phyloP scores from a whole-genome alignment of 2,797 vertebrate species.

The Aulostomus chinensis region DNA sequence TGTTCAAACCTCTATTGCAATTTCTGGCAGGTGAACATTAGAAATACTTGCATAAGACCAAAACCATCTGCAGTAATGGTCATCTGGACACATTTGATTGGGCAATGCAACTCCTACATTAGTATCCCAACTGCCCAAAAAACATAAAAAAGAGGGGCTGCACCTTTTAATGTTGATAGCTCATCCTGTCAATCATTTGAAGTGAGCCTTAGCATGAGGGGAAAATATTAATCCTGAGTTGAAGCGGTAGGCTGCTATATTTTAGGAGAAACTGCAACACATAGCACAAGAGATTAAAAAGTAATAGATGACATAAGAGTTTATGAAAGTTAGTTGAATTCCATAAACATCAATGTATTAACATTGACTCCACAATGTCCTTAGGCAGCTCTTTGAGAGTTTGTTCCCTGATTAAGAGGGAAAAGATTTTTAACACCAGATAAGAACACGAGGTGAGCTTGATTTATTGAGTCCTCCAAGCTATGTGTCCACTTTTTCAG shows the following conservation, averaged over 20 bases:
- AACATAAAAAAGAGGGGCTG: too few relatives aligned
- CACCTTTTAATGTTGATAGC: not conserved
- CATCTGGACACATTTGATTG: too few relatives aligned
- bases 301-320: not conserved
- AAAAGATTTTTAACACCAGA: constrained; percentile 29
- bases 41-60: too few relatives aligned
- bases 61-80: too few relatives aligned
- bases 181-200: not conserved
- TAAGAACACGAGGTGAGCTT: constrained; percentile 33
- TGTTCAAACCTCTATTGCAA: too few relatives aligned
- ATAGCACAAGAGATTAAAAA: not conserved
- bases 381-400: constrained; percentile 7
- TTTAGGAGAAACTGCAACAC: not conserved
- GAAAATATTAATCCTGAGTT: not conserved
- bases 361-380: not conserved
- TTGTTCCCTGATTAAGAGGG: constrained; percentile 26
- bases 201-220: not conserved
- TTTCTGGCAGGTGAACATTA: too few relatives aligned
- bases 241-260: not conserved
- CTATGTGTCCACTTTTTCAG: constrained; percentile 37
- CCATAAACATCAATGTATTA: constrained; percentile 1
- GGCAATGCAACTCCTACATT: too few relatives aligned
- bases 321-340: constrained; percentile 15
- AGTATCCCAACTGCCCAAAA: too few relatives aligned
- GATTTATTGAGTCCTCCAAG: constrained; percentile 43